Evolutionary conservation across 2,888 invertebrate species (phyloP).

Genomic region (Pocota personata): DNA sequence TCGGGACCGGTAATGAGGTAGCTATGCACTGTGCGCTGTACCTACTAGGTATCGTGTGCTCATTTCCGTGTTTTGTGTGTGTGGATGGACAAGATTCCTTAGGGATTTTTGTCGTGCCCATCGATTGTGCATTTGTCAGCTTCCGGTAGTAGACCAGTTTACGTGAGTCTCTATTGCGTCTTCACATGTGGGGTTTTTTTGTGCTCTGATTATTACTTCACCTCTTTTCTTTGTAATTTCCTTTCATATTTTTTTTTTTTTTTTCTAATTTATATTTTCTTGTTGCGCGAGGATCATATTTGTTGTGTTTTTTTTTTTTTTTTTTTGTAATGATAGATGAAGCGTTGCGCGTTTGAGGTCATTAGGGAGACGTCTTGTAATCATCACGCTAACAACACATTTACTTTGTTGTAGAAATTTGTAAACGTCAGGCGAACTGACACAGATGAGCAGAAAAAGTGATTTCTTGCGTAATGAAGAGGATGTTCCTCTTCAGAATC

Average conservation of each 20-base stretch:
- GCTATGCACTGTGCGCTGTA: neutral
- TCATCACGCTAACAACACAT: constrained; percentile 68
- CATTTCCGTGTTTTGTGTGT: constrained; percentile 45
- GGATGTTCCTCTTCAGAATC: constrained; percentile 56
- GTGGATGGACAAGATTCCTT: constrained; percentile 34
- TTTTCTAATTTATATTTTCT: constrained; percentile 53
- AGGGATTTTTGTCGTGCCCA: constrained; percentile 44
- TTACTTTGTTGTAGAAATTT: constrained; percentile 51
- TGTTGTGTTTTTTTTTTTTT: neutral
- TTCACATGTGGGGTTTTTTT: neutral
- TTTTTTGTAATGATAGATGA: constrained; percentile 64
- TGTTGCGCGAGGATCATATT: constrained; percentile 55
- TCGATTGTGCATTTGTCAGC: constrained; percentile 68
- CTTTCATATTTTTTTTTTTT: constrained; percentile 6
- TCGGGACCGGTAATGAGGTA: constrained; percentile 13
- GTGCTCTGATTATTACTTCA: constrained; percentile 65
- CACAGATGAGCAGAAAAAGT: neutral
- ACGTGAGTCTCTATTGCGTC: constrained; percentile 12
- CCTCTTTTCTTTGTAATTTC: constrained; percentile 19
- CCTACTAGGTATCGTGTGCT: constrained; percentile 22
- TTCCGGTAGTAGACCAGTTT: constrained; percentile 71
- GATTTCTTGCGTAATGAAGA: constrained; percentile 36
- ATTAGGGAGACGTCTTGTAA: constrained; percentile 70
- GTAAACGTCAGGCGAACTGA: constrained; percentile 48
- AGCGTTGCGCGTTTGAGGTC: constrained; percentile 49